phyloP scores from a whole-genome alignment of 2,888 invertebrate genomes.

The Exephanes ischioxanthus region DNA sequence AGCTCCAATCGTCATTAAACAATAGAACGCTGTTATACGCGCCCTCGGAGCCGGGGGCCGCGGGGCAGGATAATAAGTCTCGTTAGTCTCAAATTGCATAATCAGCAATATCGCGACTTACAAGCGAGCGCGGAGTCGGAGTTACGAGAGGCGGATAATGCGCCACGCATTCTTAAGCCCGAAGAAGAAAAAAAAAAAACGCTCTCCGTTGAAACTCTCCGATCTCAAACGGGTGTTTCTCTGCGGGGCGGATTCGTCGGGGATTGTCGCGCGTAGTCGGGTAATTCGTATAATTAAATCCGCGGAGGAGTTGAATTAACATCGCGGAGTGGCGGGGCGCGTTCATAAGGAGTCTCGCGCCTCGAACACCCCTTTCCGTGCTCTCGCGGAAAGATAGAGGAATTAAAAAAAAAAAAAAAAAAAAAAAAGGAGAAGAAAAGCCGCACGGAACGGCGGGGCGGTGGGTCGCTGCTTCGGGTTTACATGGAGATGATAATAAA shows the following conservation, averaged over 20 bases:
- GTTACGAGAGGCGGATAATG: slow-evolving; percentile 40
- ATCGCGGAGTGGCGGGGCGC: slow-evolving; percentile 22
- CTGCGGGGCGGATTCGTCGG: slow-evolving; percentile 17
- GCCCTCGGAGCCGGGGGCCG: not conserved
- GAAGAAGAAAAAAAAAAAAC: slow-evolving; percentile 27
- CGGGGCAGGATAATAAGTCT: slow-evolving; percentile 64
- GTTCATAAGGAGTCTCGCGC: slow-evolving; percentile 53
- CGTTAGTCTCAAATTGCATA: slow-evolving; percentile 69
- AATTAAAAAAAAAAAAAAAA: slow-evolving; percentile 9
- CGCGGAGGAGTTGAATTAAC: slow-evolving; percentile 54
- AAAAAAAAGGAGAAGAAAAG: not conserved
- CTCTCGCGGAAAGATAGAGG: slow-evolving; percentile 15
- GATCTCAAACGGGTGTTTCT: slow-evolving; percentile 8
- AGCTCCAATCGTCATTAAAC: slow-evolving; percentile 64
- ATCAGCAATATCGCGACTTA: slow-evolving; percentile 60
- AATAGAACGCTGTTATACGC: slow-evolving; percentile 45
- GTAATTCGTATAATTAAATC: slow-evolving; percentile 68
- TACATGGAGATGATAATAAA: slow-evolving; percentile 53
- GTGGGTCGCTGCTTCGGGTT: slow-evolving; percentile 35
- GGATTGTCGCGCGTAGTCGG: slow-evolving; percentile 45
- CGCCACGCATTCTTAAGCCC: slow-evolving; percentile 54
- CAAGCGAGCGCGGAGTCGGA: not conserved
- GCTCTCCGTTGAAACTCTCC: not conserved
- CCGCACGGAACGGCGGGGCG: not conserved
- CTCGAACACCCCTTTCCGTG: slow-evolving; percentile 7